Base-by-base conservation (phyloP, 2,797 vertebrate species). In the Rhodeus uyekii region DNA sequence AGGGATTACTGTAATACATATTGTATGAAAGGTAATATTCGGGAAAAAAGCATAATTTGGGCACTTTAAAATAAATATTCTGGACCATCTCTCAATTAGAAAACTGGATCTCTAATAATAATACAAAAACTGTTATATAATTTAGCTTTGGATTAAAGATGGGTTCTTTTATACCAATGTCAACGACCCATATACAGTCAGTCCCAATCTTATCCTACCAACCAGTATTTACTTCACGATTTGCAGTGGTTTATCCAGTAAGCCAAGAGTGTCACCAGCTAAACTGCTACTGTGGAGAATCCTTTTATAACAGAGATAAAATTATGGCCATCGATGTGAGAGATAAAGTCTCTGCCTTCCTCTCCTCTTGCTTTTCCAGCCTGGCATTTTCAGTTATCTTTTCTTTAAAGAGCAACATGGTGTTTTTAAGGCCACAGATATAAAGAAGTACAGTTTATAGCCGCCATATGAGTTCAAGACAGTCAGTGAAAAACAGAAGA, bases 371-470 rank as follows among this genome's bases (percentile, higher is more conserved):
- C 82, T 73, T 76, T 81, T 75, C 64, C 81, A 78, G 38, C 27
- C 65, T 75, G 82, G 78, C 74, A 69, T 55, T 76, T 82, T 72
- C 64, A 84, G 82, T 80, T 29, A 64, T 75, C 76, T 64, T 46
- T n/a, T n/a, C 55, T 85, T 74, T 46, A 12, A 77, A 88, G 86
- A 84, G 89, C 91, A 91, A 86, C n/a, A 8, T 8, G 72, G 89
- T 87, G 86, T 85, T 75, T 44, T 80, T 81, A 85, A 90, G 89
- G 90, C 86, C 73, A 73, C 44, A 67, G 12, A 65, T 13, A 77
- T 48, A n/a, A n/a, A 81, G 8, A 81, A 79, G 74, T 18, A 80
- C 38, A 81, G 44, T 81, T 82, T 77, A 84, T 67, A 87, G 87
- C 39, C 18, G 63, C 84, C 87, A 82, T 81, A 77, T 34, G 46